A percentile compares a stretch with the other conserved stretches of the same genome.
phyloP scores from a whole-genome alignment of 2,888 invertebrate species.

The Tineola bisselliella region DNA sequence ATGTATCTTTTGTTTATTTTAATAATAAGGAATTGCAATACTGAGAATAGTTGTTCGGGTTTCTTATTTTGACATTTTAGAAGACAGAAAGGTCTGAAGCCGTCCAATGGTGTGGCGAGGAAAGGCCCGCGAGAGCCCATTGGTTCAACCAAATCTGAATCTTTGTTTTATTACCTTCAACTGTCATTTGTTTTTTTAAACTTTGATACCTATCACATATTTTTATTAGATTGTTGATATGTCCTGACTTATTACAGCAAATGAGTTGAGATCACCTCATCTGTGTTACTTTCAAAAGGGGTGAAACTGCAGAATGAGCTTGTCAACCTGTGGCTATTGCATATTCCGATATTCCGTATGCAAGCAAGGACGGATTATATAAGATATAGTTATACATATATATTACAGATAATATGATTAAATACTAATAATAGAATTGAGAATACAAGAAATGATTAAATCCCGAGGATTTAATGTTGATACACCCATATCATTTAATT shows the following conservation, averaged over 20 bases:
- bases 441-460: conserved; percentile 9
- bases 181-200: not conserved
- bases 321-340: too few species aligned
- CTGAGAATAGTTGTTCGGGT: not conserved
- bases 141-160: conserved; percentile 23
- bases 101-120: conserved; percentile 29
- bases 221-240: too few species aligned
- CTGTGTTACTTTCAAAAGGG: too few species aligned
- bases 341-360: too few species aligned
- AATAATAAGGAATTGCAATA: not conserved
- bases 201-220: too few species aligned
- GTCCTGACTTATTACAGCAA: too few species aligned
- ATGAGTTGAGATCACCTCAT: too few species aligned
- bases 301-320: too few species aligned
- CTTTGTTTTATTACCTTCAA: conserved; percentile 20
- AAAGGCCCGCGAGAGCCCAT: conserved; percentile 20
- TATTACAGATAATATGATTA: too few species aligned
- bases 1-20: too few species aligned
- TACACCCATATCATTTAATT: conserved; percentile 16
- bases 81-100: conserved; percentile 12
- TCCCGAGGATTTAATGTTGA: conserved; percentile 12
- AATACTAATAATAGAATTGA: not conserved
- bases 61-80: not conserved
- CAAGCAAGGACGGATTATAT: too few species aligned
- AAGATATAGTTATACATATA: too few species aligned